Conservation (phyloP, 37 sponge, comb jelly and placozoan genomes). For the Geodia barretti region DNA sequence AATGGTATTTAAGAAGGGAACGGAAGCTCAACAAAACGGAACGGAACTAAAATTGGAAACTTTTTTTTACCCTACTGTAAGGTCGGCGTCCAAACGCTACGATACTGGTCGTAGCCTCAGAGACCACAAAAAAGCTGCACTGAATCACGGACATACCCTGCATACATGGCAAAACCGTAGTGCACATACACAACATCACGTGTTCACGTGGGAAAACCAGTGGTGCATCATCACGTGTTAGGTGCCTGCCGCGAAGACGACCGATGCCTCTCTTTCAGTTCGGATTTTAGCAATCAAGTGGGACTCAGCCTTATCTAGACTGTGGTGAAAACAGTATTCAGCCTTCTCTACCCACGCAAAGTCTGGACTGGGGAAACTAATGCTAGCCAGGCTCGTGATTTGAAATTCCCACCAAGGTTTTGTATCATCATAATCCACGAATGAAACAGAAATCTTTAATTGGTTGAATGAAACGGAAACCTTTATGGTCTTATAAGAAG, state of each 20-base stretch:
- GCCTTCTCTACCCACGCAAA: neutral
- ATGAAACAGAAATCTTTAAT: no score
- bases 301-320: neutral
- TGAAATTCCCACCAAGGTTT: constrained; percentile 35
- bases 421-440: no score
- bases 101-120: constrained; percentile 54
- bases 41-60: no score
- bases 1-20: no score
- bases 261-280: constrained; percentile 56
- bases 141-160: no score
- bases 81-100: constrained; percentile 14
- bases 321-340: neutral
- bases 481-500: neutral
- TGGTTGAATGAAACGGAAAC: neutral
- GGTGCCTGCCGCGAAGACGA: neutral
- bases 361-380: constrained; percentile 52
- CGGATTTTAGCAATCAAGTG: constrained; percentile 21
- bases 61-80: no score
- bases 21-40: no score
- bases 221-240: neutral
- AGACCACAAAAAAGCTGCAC: constrained; percentile 42
- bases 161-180: no score
- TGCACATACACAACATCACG: neutral
- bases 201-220: neutral
- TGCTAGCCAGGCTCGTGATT: constrained; percentile 38